phyloP scores from a whole-genome alignment of 2,888 invertebrate species.

The Temnothorax ravouxi region DNA sequence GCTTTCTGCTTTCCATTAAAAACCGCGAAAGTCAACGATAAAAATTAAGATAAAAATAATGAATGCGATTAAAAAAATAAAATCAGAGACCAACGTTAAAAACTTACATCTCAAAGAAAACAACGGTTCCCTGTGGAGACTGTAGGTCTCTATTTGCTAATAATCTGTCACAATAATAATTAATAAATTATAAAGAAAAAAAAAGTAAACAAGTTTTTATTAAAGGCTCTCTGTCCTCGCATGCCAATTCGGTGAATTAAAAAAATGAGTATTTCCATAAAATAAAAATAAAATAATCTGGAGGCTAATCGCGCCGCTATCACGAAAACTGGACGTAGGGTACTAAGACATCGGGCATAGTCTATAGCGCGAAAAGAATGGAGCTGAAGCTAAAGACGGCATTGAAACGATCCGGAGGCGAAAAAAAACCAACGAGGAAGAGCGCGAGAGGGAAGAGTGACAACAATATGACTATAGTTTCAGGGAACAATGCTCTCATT shows the following conservation, averaged over 20 bases:
- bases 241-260: neutral
- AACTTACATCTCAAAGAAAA: neutral
- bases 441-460: constrained; percentile 66
- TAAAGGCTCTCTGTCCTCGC: neutral
- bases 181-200: neutral
- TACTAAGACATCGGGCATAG: constrained; percentile 17
- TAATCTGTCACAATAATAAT: neutral
- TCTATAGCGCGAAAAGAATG: constrained; percentile 32
- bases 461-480: constrained; percentile 84
- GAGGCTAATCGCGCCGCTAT: constrained; percentile 17
- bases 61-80: neutral
- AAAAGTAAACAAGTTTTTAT: neutral
- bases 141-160: neutral
- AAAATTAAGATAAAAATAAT: constrained; percentile 20
- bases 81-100: constrained; percentile 9
- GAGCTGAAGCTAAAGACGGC: constrained; percentile 58
- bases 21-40: neutral
- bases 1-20: constrained; percentile 1
- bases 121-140: neutral
- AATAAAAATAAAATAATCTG: constrained; percentile 1
- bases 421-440: constrained; percentile 23
- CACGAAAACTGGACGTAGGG: neutral
- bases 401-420: constrained; percentile 35
- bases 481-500: constrained; percentile 85
- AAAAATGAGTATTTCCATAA: neutral